Evolutionary conservation across 2,113 vertebrate genomes (phyloP).

Genomic region (Macrotus californicus): DNA sequence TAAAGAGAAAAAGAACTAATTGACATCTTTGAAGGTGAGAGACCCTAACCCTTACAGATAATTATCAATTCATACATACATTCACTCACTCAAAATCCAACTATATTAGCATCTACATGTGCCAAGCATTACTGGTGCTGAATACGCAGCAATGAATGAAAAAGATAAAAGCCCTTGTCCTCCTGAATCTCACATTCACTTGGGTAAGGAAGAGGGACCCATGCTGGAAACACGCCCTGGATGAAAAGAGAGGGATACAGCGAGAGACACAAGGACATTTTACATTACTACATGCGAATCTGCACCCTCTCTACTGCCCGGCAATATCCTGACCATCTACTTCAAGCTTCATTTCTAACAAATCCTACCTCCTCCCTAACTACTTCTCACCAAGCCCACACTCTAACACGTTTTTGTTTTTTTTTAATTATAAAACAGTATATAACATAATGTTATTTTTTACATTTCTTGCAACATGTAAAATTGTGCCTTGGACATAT

Average conservation of each 20-base stretch:
- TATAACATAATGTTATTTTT: not conserved
- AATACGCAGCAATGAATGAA: not conserved
- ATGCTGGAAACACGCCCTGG: not conserved
- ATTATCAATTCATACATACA: not conserved
- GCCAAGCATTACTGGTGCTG: not conserved
- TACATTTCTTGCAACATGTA: not conserved
- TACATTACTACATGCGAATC: not conserved
- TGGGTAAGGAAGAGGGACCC: not conserved
- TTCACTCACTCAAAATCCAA: slow-evolving; percentile 9
- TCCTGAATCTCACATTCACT: not conserved
- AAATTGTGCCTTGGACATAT: not conserved
- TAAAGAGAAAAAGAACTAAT: not conserved
- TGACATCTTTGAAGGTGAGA: not conserved
- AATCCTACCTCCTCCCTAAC: not conserved
- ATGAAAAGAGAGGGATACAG: not conserved
- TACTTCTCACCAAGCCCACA: not conserved
- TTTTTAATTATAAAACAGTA: not conserved
- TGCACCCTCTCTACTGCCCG: not conserved
- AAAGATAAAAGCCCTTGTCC: not conserved
- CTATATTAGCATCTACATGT: not conserved
- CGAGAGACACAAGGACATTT: not conserved
- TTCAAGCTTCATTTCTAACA: not conserved
- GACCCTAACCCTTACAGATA: not conserved
- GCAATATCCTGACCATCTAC: not conserved
- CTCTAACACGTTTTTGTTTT: not conserved